Percentiles rank a stretch among this genome's conserved stretches.
Conservation (phyloP, 2,888 invertebrate species). For the Ariolimax columbianus region DNA sequence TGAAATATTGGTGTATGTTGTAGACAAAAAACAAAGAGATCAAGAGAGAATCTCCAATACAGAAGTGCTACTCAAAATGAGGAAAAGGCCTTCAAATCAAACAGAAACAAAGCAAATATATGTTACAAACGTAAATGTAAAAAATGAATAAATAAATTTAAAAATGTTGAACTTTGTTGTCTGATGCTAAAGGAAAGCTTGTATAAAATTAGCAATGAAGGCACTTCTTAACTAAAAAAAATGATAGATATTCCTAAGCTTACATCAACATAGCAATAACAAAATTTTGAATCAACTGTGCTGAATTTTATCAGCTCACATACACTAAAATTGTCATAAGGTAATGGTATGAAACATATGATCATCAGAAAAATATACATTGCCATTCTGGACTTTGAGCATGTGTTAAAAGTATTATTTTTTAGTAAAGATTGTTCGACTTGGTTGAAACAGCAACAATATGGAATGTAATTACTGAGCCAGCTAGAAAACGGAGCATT, state of each 20-base stretch:
- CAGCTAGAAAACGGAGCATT: background rate
- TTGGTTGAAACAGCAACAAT: constrained; percentile 28
- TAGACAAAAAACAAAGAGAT: background rate
- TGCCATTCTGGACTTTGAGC: constrained; percentile 21
- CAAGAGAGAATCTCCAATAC: background rate
- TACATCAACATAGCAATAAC: constrained; percentile 17
- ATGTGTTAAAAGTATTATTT: constrained; percentile 16
- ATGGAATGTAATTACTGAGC: constrained; percentile 28
- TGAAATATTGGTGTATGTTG: too few relatives aligned
- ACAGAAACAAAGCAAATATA: background rate
- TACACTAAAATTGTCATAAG: background rate
- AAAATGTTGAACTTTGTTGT: background rate
- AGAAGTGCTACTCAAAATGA: too few relatives aligned
- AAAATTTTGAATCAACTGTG: background rate
- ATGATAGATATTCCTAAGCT: background rate
- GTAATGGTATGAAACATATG: constrained; percentile 12
- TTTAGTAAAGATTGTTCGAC: constrained; percentile 34
- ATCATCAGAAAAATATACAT: background rate
- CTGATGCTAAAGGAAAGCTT: background rate
- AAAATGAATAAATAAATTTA: background rate
- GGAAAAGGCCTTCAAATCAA: constrained; percentile 6
- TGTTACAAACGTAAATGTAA: background rate
- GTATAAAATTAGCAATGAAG: constrained; percentile 31
- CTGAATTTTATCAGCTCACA: background rate
- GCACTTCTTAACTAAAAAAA: constrained; percentile 32